These are phyloP conservation scores for Coturnix japonica DNA, from an alignment of 2,113 vertebrate species.

Conservation along the genomic window DNA sequence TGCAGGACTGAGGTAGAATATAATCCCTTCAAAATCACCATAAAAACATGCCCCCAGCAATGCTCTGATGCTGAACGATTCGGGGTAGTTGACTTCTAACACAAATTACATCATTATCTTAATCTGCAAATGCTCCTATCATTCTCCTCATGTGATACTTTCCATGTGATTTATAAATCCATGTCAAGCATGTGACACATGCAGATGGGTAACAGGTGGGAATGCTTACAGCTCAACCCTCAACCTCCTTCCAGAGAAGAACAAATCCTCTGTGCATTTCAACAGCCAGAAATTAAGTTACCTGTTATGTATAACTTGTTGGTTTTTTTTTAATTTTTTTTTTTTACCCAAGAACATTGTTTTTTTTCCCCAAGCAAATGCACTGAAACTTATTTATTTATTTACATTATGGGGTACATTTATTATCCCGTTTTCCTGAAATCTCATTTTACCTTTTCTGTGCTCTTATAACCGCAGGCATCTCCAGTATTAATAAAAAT, in stretches of 20 bases:
- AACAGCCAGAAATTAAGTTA: background rate
- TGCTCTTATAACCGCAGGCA: background rate
- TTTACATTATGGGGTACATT: background rate
- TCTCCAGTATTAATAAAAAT: background rate
- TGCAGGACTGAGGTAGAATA: background rate
- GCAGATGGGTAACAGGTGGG: background rate
- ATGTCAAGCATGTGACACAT: background rate
- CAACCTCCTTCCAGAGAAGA: background rate
- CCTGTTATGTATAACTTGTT: rapidly evolving
- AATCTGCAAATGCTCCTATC: background rate
- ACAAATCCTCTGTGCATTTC: background rate
- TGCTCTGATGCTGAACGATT: background rate
- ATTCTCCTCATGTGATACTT: background rate
- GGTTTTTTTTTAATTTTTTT: background rate
- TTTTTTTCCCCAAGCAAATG: background rate
- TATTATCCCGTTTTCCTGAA: background rate
- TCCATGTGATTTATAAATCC: background rate
- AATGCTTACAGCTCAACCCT: background rate
- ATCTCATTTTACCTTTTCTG: background rate
- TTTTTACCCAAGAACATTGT: background rate
- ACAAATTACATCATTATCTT: background rate
- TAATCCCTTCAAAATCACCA: background rate
- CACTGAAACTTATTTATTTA: background rate
- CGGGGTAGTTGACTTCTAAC: background rate
- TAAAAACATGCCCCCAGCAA: background rate